phyloP scores from a whole-genome alignment of 2,113 vertebrate species.

The Empidonax traillii region DNA sequence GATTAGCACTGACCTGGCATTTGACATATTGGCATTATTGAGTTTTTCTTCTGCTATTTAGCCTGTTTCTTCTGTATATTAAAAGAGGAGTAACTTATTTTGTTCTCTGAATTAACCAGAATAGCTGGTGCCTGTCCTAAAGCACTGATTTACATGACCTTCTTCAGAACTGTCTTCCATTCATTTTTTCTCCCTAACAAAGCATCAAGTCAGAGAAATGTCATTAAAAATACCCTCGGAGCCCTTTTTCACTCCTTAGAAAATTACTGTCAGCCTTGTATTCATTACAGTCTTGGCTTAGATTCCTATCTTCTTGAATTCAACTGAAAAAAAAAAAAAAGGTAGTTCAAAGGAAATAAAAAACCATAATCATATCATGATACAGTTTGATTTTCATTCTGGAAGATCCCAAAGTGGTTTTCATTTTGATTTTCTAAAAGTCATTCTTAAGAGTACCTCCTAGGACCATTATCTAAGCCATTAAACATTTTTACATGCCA shows the following conservation, averaged over 20 bases:
- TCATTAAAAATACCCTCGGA: not conserved
- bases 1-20: not conserved
- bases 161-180: not conserved
- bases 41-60: not conserved
- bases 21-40: not conserved
- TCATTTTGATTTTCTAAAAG: not conserved
- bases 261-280: not conserved
- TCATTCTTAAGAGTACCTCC: not conserved
- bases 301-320: not conserved
- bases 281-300: not conserved
- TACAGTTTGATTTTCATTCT: not conserved
- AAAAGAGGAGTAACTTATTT: not conserved
- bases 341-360: not conserved
- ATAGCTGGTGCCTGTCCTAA: not conserved
- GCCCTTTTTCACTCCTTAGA: not conserved
- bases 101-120: not conserved
- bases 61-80: not conserved
- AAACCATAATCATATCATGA: not conserved
- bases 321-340: not conserved
- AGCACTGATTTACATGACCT: not conserved
- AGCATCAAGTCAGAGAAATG: not conserved
- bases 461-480: not conserved
- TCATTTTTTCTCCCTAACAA: not conserved
- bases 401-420: not conserved
- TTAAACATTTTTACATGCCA: not conserved